phyloP scores from a whole-genome alignment of 2,797 vertebrate genomes.

The Tamandua tetradactyla region DNA sequence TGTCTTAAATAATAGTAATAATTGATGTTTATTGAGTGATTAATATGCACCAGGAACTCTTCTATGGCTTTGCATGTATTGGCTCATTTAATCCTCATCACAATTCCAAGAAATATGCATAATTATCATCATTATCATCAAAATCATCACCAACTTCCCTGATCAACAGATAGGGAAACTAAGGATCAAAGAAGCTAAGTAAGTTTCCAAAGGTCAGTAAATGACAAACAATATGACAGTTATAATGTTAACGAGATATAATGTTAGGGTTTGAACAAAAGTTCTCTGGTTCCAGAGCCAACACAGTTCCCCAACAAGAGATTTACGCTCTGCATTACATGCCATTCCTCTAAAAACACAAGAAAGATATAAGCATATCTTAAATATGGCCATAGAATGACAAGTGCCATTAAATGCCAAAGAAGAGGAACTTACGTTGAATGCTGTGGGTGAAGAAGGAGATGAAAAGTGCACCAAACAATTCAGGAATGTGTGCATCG shows the following conservation, averaged over 20 bases:
- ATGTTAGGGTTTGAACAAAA: neutral
- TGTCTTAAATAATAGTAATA: no score
- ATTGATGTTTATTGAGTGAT: neutral
- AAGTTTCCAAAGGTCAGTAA: neutral
- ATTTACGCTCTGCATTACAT: rapidly evolving
- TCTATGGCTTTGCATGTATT: no score
- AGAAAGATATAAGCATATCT: rapidly evolving
- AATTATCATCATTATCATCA: neutral
- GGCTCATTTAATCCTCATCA: neutral
- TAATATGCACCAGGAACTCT: no score
- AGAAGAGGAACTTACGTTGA: rapidly evolving
- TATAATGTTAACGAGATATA: no score
- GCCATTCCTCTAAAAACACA: neutral
- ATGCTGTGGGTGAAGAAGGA: neutral
- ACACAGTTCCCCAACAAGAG: neutral
- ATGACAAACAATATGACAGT: no score
- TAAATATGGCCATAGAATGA: neutral
- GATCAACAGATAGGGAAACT: neutral
- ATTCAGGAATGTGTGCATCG: rapidly evolving
- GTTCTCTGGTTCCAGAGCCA: neutral
- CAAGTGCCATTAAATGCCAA: rapidly evolving
- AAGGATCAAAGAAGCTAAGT: no score
- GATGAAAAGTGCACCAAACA: rapidly evolving
- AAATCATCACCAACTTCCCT: neutral
- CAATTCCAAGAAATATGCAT: rapidly evolving